Conservation (phyloP, 2,797 vertebrate species). For the Steatocranus sp. region DNA sequence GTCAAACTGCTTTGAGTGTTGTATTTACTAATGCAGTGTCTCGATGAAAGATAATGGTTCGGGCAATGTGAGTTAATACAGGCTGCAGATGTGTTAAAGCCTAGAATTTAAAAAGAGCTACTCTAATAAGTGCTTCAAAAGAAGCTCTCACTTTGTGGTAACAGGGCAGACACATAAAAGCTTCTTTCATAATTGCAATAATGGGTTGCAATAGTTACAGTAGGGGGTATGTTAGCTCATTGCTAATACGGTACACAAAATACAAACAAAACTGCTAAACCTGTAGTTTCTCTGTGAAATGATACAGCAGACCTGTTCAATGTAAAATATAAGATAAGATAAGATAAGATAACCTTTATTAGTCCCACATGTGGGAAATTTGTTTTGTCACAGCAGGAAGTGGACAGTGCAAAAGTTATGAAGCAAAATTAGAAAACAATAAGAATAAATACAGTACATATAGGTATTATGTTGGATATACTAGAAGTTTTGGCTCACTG, state of each 20-base stretch:
- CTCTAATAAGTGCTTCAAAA: neutral
- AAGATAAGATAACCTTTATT: too few relatives aligned
- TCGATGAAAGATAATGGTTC: slow-evolving; percentile 33
- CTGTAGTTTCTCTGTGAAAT: neutral
- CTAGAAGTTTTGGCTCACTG: neutral
- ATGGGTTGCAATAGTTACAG: neutral
- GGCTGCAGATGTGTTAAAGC: slow-evolving; percentile 14
- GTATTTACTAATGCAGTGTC: slow-evolving; percentile 33
- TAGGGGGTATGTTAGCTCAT: neutral
- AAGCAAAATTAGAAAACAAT: too few relatives aligned
- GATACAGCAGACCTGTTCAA: neutral
- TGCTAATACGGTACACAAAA: neutral
- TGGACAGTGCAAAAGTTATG: too few relatives aligned
- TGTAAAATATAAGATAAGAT: too few relatives aligned
- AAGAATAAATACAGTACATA: too few relatives aligned
- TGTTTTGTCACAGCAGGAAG: too few relatives aligned
- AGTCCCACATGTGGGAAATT: too few relatives aligned
- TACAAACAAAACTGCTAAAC: neutral
- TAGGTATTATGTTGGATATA: neutral
- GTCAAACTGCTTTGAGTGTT: slow-evolving; percentile 34
- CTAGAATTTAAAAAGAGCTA: neutral
- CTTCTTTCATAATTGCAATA: neutral
- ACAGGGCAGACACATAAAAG: neutral
- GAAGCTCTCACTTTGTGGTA: neutral
- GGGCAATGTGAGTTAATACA: slow-evolving; percentile 35